These are phyloP conservation scores for Atherinomorus stipes DNA, from an alignment of 2,113 vertebrate genomes.

Conservation along the genomic window DNA sequence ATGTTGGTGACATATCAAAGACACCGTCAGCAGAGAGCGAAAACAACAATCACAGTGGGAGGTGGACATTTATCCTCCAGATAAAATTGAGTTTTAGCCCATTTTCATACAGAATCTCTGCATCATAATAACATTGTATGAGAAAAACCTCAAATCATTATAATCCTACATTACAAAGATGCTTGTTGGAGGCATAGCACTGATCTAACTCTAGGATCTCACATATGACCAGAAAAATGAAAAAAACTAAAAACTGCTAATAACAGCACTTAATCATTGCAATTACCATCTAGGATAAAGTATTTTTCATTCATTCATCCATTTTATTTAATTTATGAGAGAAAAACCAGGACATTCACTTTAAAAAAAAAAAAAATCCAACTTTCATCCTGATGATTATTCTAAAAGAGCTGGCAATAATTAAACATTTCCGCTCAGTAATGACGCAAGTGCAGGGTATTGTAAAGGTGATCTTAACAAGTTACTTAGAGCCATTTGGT, in stretches of 20 bases:
- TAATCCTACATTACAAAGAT: background rate
- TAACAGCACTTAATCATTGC: too few relatives aligned
- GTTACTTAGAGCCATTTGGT: slow-evolving; percentile 65
- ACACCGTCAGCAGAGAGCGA: slow-evolving; percentile 27
- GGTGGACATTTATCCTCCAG: slow-evolving; percentile 1
- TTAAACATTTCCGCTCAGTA: slow-evolving; percentile 58
- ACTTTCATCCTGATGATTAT: slow-evolving; percentile 45
- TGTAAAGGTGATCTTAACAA: slow-evolving; percentile 71
- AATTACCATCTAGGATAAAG: too few relatives aligned
- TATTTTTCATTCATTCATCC: too few relatives aligned
- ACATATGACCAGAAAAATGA: too few relatives aligned
- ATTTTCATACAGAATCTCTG: background rate
- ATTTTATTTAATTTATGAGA: too few relatives aligned
- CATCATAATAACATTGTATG: background rate
- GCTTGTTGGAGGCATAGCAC: too few relatives aligned
- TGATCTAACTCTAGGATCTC: too few relatives aligned
- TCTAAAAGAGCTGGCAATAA: slow-evolving; percentile 70
- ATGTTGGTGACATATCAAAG: slow-evolving; percentile 7
- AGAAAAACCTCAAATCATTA: too few relatives aligned
- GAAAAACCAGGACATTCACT: background rate
- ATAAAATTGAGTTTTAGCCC: background rate
- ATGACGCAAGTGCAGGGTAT: slow-evolving; percentile 77
- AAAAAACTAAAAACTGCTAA: background rate
- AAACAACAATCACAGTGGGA: slow-evolving; percentile 23
- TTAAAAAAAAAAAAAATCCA: slow-evolving; percentile 37